Conservation (phyloP, 2,113 vertebrate genomes). For the Bucco capensis region DNA sequence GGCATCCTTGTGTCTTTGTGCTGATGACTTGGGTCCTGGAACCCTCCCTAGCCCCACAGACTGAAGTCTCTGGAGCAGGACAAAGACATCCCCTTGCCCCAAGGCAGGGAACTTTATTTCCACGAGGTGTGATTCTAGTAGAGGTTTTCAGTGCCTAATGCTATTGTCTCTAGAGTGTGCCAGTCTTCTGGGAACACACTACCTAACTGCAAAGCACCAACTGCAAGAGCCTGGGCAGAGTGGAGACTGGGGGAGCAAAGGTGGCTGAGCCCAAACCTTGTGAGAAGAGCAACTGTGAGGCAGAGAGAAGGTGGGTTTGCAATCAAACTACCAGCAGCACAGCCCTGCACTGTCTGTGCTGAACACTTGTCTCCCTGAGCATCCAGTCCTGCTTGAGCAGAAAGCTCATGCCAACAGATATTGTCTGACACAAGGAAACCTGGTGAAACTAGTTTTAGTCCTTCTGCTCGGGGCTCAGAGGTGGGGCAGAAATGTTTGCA, state of each 20-base stretch:
- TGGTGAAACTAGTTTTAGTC: neutral
- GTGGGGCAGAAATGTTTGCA: neutral
- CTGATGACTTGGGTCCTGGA: neutral
- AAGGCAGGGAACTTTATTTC: neutral
- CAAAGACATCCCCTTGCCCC: neutral
- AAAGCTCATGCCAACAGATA: neutral
- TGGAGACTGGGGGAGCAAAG: neutral
- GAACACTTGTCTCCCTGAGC: neutral
- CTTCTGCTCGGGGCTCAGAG: neutral
- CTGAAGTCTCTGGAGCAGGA: neutral
- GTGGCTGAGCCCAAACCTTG: neutral
- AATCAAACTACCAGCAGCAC: neutral
- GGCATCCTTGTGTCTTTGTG: fast-evolving
- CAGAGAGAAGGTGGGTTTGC: neutral
- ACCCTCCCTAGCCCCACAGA: neutral
- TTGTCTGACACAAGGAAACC: neutral
- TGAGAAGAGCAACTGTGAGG: neutral
- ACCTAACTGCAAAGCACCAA: neutral
- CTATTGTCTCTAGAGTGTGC: neutral
- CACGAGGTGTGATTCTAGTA: neutral
- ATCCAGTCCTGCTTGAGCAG: neutral
- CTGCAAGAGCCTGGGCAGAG: neutral
- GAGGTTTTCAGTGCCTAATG: neutral
- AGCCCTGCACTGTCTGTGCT: neutral
- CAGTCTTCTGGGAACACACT: neutral